Evolutionary conservation across 2,888 invertebrate species (phyloP).

Genomic region (Portevinia maculata): DNA sequence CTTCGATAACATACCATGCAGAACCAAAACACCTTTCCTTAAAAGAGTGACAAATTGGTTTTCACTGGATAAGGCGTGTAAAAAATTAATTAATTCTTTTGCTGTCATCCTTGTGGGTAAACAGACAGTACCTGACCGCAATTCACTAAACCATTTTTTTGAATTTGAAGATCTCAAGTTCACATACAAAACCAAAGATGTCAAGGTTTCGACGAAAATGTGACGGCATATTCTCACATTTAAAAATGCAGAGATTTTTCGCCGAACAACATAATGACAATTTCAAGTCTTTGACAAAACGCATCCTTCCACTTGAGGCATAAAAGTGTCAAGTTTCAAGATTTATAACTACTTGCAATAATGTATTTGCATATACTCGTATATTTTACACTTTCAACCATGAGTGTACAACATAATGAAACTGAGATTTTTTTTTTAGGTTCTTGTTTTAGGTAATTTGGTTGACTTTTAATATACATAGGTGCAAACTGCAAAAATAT

Average conservation of each 20-base stretch:
- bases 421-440: no score
- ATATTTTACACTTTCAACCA: no score
- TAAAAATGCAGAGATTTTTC: slow-evolving; percentile 20
- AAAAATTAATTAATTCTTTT: slow-evolving; percentile 35
- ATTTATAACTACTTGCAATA: no score
- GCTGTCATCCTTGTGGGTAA: slow-evolving; percentile 18
- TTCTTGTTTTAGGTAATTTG: no score
- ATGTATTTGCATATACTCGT: no score
- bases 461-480: no score
- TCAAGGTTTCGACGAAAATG: slow-evolving; percentile 35
- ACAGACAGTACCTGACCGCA: slow-evolving; percentile 23
- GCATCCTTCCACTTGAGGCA: no score
- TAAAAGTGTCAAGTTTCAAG: no score
- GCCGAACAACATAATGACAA: background rate
- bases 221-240: slow-evolving; percentile 10
- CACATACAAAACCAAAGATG: slow-evolving; percentile 15
- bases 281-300: no score
- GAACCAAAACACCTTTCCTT: slow-evolving; percentile 5
- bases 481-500: no score
- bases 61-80: slow-evolving; percentile 22
- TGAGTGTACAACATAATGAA: background rate
- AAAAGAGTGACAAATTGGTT: slow-evolving; percentile 19
- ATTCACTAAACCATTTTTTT: slow-evolving; percentile 27
- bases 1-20: slow-evolving; percentile 32
- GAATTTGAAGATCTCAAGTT: slow-evolving; percentile 29